Evolutionary conservation across 2,888 invertebrate genomes (phyloP), one percentile per base, ranked within the genome.

Genomic region (Hedya salicella): DNA sequence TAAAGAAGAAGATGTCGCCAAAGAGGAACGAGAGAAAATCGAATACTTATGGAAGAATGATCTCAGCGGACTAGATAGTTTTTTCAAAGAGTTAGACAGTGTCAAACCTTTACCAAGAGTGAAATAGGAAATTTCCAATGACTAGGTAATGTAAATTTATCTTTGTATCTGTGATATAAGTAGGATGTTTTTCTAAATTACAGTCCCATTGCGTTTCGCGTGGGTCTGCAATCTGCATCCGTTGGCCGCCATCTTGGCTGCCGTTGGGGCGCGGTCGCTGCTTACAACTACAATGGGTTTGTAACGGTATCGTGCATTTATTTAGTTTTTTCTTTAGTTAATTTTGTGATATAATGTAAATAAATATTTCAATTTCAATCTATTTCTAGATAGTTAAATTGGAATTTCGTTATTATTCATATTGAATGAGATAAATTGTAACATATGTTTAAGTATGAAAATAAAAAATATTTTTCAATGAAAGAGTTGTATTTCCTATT

Each of bases 51-150:
- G 93, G 93, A 91, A 91, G 87, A 93, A 94, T 80, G 95, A 95
- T 84, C 89, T 95, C 79, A 93, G 92, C 82, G 94, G 94, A 76
- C 82, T 95, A 82, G 94, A 95, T 87, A 91, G 88, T 78, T 95
- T 95, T 86, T 95, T 95, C 92, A 92, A 91, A 74, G 93, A 95
- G 84, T 85, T 95, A 79, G 94, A 93, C 78, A 91, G 89, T 82
- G 92, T 95, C 71, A 95, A 94, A 77, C 93, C 93, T 77, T 88
- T 85, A 83, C 59, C 66, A 53, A 57, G 62, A 66, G 48, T 66
- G 49, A 14, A 71, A 69, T 84, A 74, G 75, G 80, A 72, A 82
- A 76, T 72, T 82, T 81, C 78, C 70, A 74, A 75, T 77, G 62
- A 52, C 73, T 88, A 90, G 87, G 85, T 86, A 87, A 86, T 75